Percentiles rank a stretch among this genome's conserved stretches.
phyloP scores from a whole-genome alignment of 2,797 vertebrate genomes.

The Danio albolineatus region DNA sequence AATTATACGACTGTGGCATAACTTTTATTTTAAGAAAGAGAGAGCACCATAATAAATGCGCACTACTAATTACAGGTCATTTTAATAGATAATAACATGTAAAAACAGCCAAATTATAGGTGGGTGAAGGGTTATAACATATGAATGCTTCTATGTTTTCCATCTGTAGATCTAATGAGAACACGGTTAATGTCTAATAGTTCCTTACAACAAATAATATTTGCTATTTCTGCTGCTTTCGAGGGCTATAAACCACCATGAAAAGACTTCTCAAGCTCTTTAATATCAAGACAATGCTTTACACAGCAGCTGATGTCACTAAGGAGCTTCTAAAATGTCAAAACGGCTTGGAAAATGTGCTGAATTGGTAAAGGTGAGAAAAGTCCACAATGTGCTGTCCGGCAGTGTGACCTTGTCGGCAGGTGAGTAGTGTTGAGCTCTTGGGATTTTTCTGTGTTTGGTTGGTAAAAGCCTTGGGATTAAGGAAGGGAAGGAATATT shows the following conservation, averaged over 20 bases:
- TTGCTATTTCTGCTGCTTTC: neutral
- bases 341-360: neutral
- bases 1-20: neutral
- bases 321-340: neutral
- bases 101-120: neutral
- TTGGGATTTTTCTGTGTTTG: constrained; percentile 79
- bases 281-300: neutral
- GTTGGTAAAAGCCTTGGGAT: constrained; percentile 79
- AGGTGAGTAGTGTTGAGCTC: constrained; percentile 71
- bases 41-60: neutral
- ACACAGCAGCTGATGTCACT: neutral
- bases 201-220: neutral
- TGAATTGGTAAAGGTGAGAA: constrained; percentile 13
- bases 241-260: constrained; percentile 5
- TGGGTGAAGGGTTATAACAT: too few species aligned
- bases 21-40: neutral
- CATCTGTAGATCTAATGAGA: neutral
- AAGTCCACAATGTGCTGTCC: constrained; percentile 57
- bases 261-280: neutral
- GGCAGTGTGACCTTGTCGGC: constrained; percentile 61
- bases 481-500: constrained; percentile 76
- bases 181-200: neutral
- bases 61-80: neutral
- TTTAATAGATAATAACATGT: neutral
- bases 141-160: neutral